Evolutionary conservation across 2,113 vertebrate genomes (phyloP).

Genomic region (Scytalopus superciliaris): DNA sequence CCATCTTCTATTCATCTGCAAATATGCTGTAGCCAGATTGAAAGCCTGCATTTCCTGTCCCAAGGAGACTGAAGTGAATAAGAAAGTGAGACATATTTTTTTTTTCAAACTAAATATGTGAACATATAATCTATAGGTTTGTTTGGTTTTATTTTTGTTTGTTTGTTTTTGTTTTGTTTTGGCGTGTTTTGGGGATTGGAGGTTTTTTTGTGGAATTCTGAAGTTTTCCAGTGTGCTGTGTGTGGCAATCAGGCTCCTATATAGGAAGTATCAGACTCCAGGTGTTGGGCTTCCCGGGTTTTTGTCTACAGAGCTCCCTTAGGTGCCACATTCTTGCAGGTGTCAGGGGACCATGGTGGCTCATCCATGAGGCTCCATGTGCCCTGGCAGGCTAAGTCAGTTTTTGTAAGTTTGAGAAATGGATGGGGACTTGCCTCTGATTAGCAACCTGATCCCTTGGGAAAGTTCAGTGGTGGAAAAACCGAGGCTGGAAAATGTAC

Average conservation of each 20-base stretch:
- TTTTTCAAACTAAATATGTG: background rate
- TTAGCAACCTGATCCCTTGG: rapidly evolving
- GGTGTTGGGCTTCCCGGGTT: background rate
- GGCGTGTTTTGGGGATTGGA: too few species aligned
- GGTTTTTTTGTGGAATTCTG: background rate
- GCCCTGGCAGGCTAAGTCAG: background rate
- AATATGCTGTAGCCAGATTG: background rate
- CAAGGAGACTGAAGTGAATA: background rate
- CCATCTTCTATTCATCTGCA: conserved; percentile 47
- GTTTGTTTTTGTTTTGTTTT: too few species aligned
- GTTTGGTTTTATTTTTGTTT: background rate
- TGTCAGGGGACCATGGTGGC: background rate
- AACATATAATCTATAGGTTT: background rate
- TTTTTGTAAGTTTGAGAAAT: background rate
- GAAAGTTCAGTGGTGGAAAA: background rate
- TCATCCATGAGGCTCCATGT: too few species aligned
- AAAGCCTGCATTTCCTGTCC: conserved; percentile 20
- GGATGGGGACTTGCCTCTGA: background rate
- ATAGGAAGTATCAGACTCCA: background rate
- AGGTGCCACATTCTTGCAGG: background rate
- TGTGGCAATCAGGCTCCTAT: background rate
- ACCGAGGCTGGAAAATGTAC: background rate
- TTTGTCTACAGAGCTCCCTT: background rate
- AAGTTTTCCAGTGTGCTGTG: background rate
- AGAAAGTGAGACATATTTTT: background rate